Evolutionary conservation across 1,140 invertebrate genomes (phyloP).

Genomic region (Papilio machaon): DNA sequence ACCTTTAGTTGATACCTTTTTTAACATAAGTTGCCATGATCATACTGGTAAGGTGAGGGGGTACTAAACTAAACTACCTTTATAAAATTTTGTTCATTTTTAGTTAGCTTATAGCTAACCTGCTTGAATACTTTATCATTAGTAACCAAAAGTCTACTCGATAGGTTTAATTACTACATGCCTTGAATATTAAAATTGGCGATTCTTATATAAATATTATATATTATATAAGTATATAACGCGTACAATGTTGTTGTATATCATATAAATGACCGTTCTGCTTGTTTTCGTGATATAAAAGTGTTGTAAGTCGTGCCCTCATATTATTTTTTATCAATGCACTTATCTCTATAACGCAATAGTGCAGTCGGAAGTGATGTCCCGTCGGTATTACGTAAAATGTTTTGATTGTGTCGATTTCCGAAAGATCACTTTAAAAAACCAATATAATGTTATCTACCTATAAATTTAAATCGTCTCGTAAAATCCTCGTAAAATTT

Average conservation of each 20-base stretch:
- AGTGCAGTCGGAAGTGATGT: slow-evolving; percentile 21
- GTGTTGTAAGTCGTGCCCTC: not conserved
- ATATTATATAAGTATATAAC: no score
- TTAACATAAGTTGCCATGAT: not conserved
- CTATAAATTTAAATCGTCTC: slow-evolving; percentile 61
- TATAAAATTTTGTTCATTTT: no score
- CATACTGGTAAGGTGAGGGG: not conserved
- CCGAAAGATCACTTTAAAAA: slow-evolving; percentile 55
- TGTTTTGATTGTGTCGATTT: slow-evolving; percentile 44
- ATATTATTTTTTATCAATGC: slow-evolving; percentile 16
- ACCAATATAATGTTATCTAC: slow-evolving; percentile 55
- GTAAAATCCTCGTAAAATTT: no score
- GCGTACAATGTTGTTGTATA: not conserved
- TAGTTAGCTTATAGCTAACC: no score
- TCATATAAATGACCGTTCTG: not conserved
- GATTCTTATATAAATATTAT: no score
- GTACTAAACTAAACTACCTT: no score
- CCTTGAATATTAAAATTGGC: no score
- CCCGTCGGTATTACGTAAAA: slow-evolving; percentile 6
- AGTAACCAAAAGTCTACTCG: no score
- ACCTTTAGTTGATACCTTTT: not conserved
- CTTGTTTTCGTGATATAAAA: not conserved
- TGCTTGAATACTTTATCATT: no score
- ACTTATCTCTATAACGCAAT: slow-evolving; percentile 12
- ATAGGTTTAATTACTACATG: no score